Percentiles rank a stretch among this genome's conserved stretches.
phyloP scores from a whole-genome alignment of 2,888 invertebrate species.

The Eulithis testata region DNA sequence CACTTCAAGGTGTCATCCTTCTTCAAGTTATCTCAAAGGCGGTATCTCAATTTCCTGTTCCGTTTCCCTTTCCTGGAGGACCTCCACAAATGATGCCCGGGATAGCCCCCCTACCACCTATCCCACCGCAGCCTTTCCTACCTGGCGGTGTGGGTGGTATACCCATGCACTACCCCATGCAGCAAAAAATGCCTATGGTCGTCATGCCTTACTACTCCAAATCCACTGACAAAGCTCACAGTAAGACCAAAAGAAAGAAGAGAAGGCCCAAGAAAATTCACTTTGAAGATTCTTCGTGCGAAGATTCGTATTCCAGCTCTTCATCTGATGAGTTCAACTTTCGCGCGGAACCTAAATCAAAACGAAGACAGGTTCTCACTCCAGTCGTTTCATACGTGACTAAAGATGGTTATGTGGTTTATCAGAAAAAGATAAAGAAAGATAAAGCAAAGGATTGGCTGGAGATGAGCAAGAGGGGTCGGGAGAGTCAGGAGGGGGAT shows the following conservation, averaged over 20 bases:
- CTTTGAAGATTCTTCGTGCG: constrained; percentile 28
- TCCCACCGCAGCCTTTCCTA: constrained; percentile 45
- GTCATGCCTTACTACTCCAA: constrained; percentile 70
- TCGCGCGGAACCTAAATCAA: constrained; percentile 34
- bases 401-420: constrained; percentile 70
- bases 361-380: constrained; percentile 60
- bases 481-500: constrained; percentile 34
- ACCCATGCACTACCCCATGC: constrained; percentile 49
- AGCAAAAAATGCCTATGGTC: constrained; percentile 63
- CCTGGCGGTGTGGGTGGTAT: constrained; percentile 25
- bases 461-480: constrained; percentile 46
- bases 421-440: constrained; percentile 72
- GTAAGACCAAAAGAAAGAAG: constrained; percentile 35
- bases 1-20: constrained; percentile 29
- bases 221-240: constrained; percentile 46
- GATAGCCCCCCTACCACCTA: constrained; percentile 44
- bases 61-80: constrained; percentile 30
- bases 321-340: constrained; percentile 42
- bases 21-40: constrained; percentile 32
- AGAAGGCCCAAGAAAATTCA: constrained; percentile 41
- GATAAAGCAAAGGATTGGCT: constrained; percentile 72
- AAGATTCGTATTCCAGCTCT: constrained; percentile 36
- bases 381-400: constrained; percentile 76
- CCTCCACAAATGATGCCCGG: constrained; percentile 37
- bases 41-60: constrained; percentile 35